phyloP scores from a whole-genome alignment of 1,140 invertebrate genomes.

The Leptopilina clavipes region DNA sequence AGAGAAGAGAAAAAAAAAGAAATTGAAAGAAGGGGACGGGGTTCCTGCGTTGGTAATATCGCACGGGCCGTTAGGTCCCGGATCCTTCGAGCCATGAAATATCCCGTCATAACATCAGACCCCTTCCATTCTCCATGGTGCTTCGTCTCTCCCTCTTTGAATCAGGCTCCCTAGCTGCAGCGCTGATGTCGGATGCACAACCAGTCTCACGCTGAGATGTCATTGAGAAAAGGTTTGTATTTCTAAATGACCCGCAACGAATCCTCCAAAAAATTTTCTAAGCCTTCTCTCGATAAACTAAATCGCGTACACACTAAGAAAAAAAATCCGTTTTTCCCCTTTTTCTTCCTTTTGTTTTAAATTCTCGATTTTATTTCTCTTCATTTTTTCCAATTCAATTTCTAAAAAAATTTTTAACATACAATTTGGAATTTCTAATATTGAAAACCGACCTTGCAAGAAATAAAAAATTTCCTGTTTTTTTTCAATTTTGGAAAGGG shows the following conservation, averaged over 20 bases:
- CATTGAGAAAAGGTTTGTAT: conserved; percentile 62
- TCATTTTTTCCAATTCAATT: too few relatives aligned
- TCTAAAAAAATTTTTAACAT: too few relatives aligned
- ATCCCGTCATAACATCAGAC: conserved; percentile 71
- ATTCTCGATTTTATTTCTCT: too few relatives aligned
- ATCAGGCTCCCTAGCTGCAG: conserved; percentile 54
- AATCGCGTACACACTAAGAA: too few relatives aligned
- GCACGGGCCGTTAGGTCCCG: conserved; percentile 68
- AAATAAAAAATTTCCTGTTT: too few relatives aligned
- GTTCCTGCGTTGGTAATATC: conserved; percentile 64
- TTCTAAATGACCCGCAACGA: conserved; percentile 47
- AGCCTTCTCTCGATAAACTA: neutral
- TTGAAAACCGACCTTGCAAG: too few relatives aligned
- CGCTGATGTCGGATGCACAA: conserved; percentile 52
- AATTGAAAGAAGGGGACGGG: conserved; percentile 44
- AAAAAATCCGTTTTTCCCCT: too few relatives aligned
- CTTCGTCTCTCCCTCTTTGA: conserved; percentile 57
- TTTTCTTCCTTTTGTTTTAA: too few relatives aligned
- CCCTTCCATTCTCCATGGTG: conserved; percentile 61
- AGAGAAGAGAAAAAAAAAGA: too few relatives aligned
- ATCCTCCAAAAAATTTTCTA: neutral
- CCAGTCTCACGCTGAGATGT: conserved; percentile 56
- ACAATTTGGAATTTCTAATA: too few relatives aligned
- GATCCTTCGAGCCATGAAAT: conserved; percentile 70
- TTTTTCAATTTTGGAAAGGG: too few relatives aligned